These are phyloP conservation scores for Leptopilina clavipes DNA, from an alignment of 1,140 invertebrate species.

Conservation along the genomic window DNA sequence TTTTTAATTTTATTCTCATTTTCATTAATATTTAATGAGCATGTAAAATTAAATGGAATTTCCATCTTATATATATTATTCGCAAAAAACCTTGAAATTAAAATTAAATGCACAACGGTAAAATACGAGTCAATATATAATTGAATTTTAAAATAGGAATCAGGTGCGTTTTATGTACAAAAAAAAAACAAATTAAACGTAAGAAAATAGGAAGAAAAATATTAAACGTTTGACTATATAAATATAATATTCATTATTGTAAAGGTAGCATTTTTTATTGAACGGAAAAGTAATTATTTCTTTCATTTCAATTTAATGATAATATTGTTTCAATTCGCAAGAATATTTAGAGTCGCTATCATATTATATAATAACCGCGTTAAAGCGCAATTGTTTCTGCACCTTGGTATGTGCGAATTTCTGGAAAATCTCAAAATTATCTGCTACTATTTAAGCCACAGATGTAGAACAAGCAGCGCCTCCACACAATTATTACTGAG, in stretches of 20 bases:
- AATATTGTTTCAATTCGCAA: background rate
- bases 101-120: conserved; percentile 24
- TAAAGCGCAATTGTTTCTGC: background rate
- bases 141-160: background rate
- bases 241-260: too few species aligned
- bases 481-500: too few species aligned
- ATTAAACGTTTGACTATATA: too few species aligned
- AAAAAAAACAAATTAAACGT: too few species aligned
- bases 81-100: background rate
- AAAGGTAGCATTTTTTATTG: background rate
- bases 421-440: conserved; percentile 12
- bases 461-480: too few species aligned
- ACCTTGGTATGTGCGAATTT: background rate
- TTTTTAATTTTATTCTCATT: too few species aligned
- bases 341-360: background rate
- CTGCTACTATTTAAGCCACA: background rate
- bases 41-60: background rate
- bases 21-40: background rate
- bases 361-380: conserved; percentile 18
- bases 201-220: too few species aligned
- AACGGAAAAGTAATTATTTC: background rate
- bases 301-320: background rate
- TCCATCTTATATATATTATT: background rate
- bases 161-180: background rate
- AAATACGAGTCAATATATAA: conserved; percentile 7